Evolutionary conservation across 2,113 vertebrate genomes (phyloP).

Genomic region (Amphiprion percula): DNA sequence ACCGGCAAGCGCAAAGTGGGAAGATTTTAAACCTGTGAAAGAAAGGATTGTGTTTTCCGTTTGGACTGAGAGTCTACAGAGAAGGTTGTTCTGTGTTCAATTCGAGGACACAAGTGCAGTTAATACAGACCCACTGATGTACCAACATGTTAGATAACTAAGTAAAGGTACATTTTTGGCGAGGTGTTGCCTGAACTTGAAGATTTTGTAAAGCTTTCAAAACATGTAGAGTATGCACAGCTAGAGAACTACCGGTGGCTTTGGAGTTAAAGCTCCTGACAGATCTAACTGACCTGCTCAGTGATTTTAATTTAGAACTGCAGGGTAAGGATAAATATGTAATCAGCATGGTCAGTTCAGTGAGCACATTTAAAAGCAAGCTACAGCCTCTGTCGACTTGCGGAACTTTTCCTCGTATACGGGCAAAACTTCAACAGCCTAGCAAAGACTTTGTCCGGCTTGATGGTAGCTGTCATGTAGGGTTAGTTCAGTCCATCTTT

Average conservation of each 20-base stretch:
- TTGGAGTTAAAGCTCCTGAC: not conserved
- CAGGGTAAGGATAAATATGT: too few relatives aligned
- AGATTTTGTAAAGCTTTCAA: slow-evolving; percentile 22
- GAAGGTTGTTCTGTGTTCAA: not conserved
- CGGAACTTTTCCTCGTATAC: too few relatives aligned
- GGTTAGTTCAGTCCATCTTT: not conserved
- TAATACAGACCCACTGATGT: not conserved
- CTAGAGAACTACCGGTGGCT: not conserved
- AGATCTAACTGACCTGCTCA: not conserved
- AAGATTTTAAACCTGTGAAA: slow-evolving; percentile 1
- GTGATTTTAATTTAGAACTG: not conserved
- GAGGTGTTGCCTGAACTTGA: slow-evolving; percentile 5
- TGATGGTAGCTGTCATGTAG: not conserved
- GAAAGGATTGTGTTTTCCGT: not conserved
- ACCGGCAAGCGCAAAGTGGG: not conserved
- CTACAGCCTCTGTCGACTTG: too few relatives aligned
- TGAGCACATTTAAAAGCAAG: too few relatives aligned
- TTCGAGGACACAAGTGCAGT: not conserved
- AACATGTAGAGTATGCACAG: not conserved
- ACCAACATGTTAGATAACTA: too few relatives aligned
- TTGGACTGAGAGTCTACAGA: not conserved
- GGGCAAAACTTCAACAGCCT: not conserved
- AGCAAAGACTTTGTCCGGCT: not conserved
- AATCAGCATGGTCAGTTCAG: too few relatives aligned
- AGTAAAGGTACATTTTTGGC: not conserved